Base-by-base conservation (phyloP, 2,113 vertebrate genomes). In the Chaetodon trifascialis region DNA sequence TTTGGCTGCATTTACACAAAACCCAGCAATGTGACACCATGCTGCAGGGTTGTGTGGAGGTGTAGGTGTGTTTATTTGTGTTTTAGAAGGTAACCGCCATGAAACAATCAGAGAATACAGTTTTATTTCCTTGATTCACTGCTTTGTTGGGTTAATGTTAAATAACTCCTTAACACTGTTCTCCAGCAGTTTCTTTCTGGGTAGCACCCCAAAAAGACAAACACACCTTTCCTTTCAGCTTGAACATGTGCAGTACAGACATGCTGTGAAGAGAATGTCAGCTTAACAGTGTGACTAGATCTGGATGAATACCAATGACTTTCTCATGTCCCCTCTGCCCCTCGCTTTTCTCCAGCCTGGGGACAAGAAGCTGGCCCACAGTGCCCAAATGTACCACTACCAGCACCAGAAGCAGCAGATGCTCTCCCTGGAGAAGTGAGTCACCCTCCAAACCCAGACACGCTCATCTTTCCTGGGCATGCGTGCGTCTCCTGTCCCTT, bases 361-460 rank as follows among this genome's bases (percentile, higher is more conserved):
- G 12, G 98, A 99, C 92, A 97, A 96, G 90, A 97, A 95, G 0
- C 94, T 98, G 93, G 98, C 96, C 3, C 97, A 97, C 76, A 98
- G 95, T 0, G 97, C 97, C 0, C 97, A 99, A 93, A 97, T 99
- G 97, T 98, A 97, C 87, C 97, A 99, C 92, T 99, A 97, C 92
- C 97, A 98, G 86, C 97, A 98, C 88, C 98, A 98, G 95, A 97
- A 98, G 79, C 97, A 98, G 92, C 97, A 99, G 94, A 97, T 99
- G 97, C 93, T 97, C 73, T 97, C 97, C 75, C 90, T 99, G 89
- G 96, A 97, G 72, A 97, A 96, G 98, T 99, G 90, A 96, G 97
- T 91, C 52, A 34, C 16, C 49, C 46, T n/a, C 44, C 2, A 8
- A 59, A 23, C 36, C 23, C 60, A 40, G 23, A 44, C 64, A 42